Evolutionary conservation across 2,113 vertebrate species (phyloP), one percentile per base, ranked within the genome.

Genomic region (Perca flavescens): DNA sequence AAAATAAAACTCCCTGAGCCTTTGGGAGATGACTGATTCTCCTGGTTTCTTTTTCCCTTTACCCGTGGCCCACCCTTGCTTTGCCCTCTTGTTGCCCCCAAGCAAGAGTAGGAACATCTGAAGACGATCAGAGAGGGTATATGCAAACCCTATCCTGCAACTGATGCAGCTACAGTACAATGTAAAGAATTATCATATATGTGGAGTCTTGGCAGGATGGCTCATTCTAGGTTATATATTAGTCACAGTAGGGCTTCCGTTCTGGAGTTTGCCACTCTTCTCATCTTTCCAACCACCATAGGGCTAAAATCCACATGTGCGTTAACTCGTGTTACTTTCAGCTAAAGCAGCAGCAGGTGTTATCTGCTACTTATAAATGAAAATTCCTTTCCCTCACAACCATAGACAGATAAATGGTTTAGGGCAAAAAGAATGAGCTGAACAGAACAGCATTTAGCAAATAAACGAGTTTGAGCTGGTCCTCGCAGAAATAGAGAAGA

Each of bases 201-300:
- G 73, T 77, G 75, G 79, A 75, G 77, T 75, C 90, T 80, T 79
- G 79, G 74, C 77, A 87, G 80, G 58, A 88, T 88, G 88, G 91
- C 71, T 88, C 90, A 92, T 60, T 57, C 77, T 72, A 56, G 58
- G 86, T 86, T 88, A 89, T 84, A 87, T 88, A 82, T 88, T 89
- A 84, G 85, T 92, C 86, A 91, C 89, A 93, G 76, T 57, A 16
- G 88, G 90, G 84, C 83, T 85, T 91, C 89, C 61, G 50, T 83
- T 88, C 60, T 81, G 77, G 68, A 91, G 83, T 88, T 82, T 21
- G 64, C 58, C 81, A 74, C 72, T 76, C 79, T 88, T 83, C 79
- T 88, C 72, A 62, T 80, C 88, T 88, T 83, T 80, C 81, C 31
- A 84, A 85, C 78, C 68, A 83, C 81, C 75, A 77, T 31, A 46